Evolutionary conservation across 2,888 invertebrate species (phyloP), one percentile per base, ranked within the genome.

Genomic region (Aleiodes leptofemur): DNA sequence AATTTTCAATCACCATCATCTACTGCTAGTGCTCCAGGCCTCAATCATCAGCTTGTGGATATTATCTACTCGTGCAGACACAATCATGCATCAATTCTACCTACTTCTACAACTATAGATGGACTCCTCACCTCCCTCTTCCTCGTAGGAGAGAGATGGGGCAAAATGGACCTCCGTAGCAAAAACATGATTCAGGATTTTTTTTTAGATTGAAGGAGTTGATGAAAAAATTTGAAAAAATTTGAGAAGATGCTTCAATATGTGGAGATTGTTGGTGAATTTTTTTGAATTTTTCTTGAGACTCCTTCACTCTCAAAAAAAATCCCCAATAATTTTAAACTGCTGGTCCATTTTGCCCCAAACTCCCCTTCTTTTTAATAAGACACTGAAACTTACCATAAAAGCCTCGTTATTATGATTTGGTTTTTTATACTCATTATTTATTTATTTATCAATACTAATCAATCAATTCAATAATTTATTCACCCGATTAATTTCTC

Each of bases 301-400:
- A 23, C 23, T 23, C 23, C 2, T 23, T 23, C 1, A 1, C 23
- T 23, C 23, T 23, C 23, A 23, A 23, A 23, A 23, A 23, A 23
- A 23, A 23, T 23, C 23, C 23, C 23, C 1, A 23, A 23, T 1
- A 1, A 23, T 23, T 23, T 23, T 23, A 2, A 23, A 23, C 23
- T 23, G 23, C 23, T 23, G 23, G 23, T 23, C 23, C 23, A 23
- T 23, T 23, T 23, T 23, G 23, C 2, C 23, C 23, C 23, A 23
- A 2, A 23, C 23, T 23, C 23, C 23, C 23, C 23, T 23, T 2
- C 23, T 50, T 16, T 13, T 31, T 16, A n/a, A 48, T 16, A 31
- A 43, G 4, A 43, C 55, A 66, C 13, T 7, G 51, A 48, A 23
- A 73, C 73, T 73, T 73, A 73, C 73, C 73, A 29, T n/a, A 56